Base-by-base conservation (phyloP, 2,797 vertebrate genomes). In the Nyctalus aviator region DNA sequence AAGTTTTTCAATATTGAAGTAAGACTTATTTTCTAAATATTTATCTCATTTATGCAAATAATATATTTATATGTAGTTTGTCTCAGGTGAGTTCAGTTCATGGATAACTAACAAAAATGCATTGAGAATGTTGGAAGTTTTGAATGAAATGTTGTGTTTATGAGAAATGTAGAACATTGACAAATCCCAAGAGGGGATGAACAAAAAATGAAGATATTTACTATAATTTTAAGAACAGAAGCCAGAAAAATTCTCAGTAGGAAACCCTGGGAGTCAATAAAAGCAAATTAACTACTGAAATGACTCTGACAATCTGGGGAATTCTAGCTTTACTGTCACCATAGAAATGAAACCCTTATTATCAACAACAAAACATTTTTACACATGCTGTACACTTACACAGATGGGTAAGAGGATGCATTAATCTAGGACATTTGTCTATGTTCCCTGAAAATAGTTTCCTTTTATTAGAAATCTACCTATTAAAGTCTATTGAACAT, bases 271-370 rank as follows among this genome's bases (percentile, higher is more conserved):
- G 94, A 97, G 76, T 88, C 68, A 86, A 37, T 94, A 93, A 94
- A 96, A 97, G 27, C 59, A 97, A 89, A 97, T 93, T 91, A 95
- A 87, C 76, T 94, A 71, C 62, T 78, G 71, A 91, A 96, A 96
- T 92, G 77, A 57, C 68, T 94, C 0, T 35, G 64, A 37, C 5
- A 55, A 35, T 71, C 35, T 59, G n/a, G 71, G 30, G 48, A 84
- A 48, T 57, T 13, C 6, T 68, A 27, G 30, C 83, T 86, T 37
- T 90, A 92, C 69, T n/a, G 94, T 72, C 30, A 90, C 71, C 53
- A 27, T 27, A 83, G 21, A 62, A 73, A 85, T 68, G 18, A 90
- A 84, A 50, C 48, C 75, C 8, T 6, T 32, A 72, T 53, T 55
- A 76, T 86, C 30, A 73, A 41, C 88, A 78, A 8, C 14, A 88